phyloP scores from a whole-genome alignment of 53 echinoderm and acorn worm species.

The Apostichopus leukothele region DNA sequence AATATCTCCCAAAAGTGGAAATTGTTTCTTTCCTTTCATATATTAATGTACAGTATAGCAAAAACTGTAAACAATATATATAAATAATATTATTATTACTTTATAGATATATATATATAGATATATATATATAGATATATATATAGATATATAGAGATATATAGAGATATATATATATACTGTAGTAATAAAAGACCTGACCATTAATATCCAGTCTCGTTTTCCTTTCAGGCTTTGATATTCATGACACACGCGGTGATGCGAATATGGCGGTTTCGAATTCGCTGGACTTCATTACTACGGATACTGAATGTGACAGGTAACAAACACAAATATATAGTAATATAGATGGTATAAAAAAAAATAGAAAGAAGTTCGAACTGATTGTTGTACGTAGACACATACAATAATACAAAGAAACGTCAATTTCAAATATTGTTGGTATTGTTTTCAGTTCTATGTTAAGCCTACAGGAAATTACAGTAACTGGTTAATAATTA shows the following conservation, averaged over 20 bases:
- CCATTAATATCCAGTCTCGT: too few relatives aligned
- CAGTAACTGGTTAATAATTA: not conserved
- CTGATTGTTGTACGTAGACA: too few relatives aligned
- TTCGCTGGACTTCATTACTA: conserved; percentile 82
- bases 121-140: not conserved
- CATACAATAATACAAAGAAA: too few relatives aligned
- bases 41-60: too few relatives aligned
- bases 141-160: not conserved
- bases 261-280: conserved; percentile 75
- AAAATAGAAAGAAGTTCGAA: not conserved
- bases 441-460: not conserved
- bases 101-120: not conserved
- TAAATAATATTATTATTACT: not conserved
- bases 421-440: too few relatives aligned
- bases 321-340: not conserved
- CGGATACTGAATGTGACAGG: conserved; percentile 35
- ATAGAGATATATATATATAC: too few relatives aligned
- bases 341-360: not conserved
- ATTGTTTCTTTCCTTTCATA: too few relatives aligned
- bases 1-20: too few relatives aligned
- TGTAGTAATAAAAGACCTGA: too few relatives aligned
- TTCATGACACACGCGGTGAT: conserved; percentile 81
- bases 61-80: too few relatives aligned
- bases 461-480: not conserved
- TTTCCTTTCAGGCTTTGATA: conserved; percentile 70